Conservation (phyloP, 2,113 vertebrate species). For the Brienomyrus brachyistius region DNA sequence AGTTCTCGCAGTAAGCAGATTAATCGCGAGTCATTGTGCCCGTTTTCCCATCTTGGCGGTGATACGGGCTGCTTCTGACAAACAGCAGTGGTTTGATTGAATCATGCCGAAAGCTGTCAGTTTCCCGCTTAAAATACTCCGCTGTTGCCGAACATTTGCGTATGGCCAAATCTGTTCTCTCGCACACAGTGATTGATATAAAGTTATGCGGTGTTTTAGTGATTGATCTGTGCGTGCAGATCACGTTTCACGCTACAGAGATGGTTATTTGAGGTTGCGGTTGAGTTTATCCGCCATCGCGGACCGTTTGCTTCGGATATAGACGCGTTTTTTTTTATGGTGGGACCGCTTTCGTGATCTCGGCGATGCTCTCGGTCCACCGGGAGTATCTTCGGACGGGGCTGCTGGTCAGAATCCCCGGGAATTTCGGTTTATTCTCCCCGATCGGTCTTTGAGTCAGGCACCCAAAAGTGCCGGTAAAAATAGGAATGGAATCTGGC, state of each 20-base stretch:
- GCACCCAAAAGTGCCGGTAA: neutral
- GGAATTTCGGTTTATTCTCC: neutral
- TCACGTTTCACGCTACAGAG: neutral
- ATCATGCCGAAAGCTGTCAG: neutral
- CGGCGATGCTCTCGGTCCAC: neutral
- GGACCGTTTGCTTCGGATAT: neutral
- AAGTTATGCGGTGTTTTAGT: neutral
- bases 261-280: neutral
- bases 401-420: neutral
- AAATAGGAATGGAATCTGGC: neutral
- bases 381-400: neutral
- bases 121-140: conserved; percentile 34
- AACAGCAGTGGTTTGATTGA: neutral
- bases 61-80: neutral
- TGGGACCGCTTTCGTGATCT: neutral
- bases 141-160: neutral
- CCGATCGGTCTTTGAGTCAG: neutral
- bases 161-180: neutral
- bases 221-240: neutral
- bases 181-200: neutral
- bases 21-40: neutral
- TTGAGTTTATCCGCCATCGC: neutral
- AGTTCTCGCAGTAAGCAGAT: neutral
- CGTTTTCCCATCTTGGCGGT: neutral
- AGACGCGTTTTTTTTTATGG: neutral